A percentile compares a stretch with the other conserved stretches of the same genome.
Conservation (phyloP, 2,797 vertebrate species). For the Bradypodion pumilum region DNA sequence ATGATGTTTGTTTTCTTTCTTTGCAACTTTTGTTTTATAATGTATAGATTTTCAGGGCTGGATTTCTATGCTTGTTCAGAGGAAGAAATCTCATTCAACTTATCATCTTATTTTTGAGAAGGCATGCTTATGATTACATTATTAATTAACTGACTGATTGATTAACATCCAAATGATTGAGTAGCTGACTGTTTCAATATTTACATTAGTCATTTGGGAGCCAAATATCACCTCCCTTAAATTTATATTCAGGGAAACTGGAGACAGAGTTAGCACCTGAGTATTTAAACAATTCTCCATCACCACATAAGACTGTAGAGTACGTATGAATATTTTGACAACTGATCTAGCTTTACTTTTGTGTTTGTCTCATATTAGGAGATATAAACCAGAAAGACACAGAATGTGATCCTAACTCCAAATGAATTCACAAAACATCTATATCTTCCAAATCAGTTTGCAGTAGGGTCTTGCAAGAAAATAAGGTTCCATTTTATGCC, state of each 20-base stretch:
- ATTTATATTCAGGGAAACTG: constrained; percentile 31
- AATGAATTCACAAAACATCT: constrained; percentile 15
- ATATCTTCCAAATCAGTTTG: neutral
- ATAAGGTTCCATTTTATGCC: neutral
- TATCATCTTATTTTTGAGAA: neutral
- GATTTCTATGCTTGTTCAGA: neutral
- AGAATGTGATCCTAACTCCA: neutral
- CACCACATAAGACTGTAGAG: neutral
- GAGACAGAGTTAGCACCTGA: neutral
- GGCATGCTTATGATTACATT: neutral
- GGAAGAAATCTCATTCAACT: neutral
- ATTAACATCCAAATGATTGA: neutral
- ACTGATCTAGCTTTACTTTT: neutral
- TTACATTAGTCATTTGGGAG: neutral
- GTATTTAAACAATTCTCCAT: constrained; percentile 12
- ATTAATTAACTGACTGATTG: neutral
- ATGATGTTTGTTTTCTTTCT: neutral
- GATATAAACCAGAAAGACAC: constrained; percentile 23
- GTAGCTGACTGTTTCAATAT: neutral
- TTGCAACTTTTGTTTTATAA: neutral
- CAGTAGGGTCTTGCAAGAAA: constrained; percentile 40
- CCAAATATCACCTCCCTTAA: neutral
- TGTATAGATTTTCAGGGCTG: neutral
- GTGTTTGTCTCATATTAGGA: constrained; percentile 1
- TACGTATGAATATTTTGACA: constrained; percentile 17